Evolutionary conservation across 1,140 invertebrate genomes (phyloP).

Genomic region (Bombus difficillimus): DNA sequence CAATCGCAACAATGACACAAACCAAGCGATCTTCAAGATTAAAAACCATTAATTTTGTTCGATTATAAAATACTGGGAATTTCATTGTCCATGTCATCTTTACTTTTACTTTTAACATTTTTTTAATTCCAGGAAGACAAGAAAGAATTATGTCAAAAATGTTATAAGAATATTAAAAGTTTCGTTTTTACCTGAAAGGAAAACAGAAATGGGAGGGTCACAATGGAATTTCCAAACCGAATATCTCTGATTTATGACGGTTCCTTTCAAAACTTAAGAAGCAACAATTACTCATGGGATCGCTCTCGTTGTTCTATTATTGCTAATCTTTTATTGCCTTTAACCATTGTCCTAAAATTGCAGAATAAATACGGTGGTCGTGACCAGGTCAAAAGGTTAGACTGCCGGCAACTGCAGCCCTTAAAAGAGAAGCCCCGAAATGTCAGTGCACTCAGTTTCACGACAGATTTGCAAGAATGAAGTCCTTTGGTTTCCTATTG

Average conservation of each 20-base stretch:
- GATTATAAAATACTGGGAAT: not conserved
- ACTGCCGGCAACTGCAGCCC: not conserved
- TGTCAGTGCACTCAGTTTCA: not conserved
- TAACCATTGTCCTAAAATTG: not conserved
- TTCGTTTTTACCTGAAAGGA: no score
- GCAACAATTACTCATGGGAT: not conserved
- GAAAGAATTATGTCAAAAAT: no score
- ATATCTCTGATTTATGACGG: not conserved
- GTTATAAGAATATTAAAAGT: no score
- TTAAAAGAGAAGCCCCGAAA: not conserved
- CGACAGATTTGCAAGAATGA: not conserved
- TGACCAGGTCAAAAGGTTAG: not conserved
- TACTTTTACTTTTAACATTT: no score
- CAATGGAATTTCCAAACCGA: not conserved
- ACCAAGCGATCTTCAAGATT: not conserved
- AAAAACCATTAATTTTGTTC: not conserved
- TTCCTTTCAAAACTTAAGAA: not conserved
- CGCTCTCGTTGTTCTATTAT: not conserved
- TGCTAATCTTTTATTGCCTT: not conserved
- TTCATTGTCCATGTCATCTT: not conserved
- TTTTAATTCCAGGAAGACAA: no score
- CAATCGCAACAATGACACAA: no score
- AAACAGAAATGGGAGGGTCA: fast-evolving
- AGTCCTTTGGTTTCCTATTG: not conserved
- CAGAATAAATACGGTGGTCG: no score